Base-by-base conservation (phyloP, 2,888 invertebrate species). In the Chrysotoxum bicinctum region DNA sequence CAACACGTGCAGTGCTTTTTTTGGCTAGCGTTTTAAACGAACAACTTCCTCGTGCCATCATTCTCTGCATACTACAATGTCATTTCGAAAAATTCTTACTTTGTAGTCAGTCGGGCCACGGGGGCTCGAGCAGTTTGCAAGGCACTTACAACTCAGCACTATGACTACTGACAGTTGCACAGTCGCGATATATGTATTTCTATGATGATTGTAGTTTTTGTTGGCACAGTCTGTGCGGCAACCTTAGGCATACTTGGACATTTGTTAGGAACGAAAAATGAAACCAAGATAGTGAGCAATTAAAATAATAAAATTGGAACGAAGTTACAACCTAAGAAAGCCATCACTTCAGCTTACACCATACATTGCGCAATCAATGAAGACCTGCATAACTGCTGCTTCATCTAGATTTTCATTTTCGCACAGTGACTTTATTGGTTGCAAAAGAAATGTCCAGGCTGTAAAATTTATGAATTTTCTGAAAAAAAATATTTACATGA, bases 111-210 rank as follows among this genome's bases (percentile, higher is more conserved):
- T 66, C 32, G 35, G 19, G 23, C 32, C 43, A 50, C 21, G 26
- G 32, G 23, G 64, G 56, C 40, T 58, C 12, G 56, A 64, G 45
- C 19, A 60, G 58, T 58, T 76, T 58, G 48, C 50, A 30, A 62
- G 62, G 56, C 69, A 64, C 56, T 75, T 75, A 62, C 48, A 58
- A 58, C 35, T 72, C 26, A 50, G 32, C 26, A 40, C 23, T 16
- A 30, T 40, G 37, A 40, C 26, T 30, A 62, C 16, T 62, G 62
- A 64, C 30, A 37, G 8, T 16, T 43, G 64, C 9, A 35, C 23
- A 40, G 50, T 50, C 19, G n/a, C 52, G 45, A 54, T 73, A 48
- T 12, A 54, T 73, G 40, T 12, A 35, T 64, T 56, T 64, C 14
- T 35, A 40, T 68, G 50, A 40, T 66, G 79, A 52, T 43, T 79